phyloP scores from a whole-genome alignment of 37 sponge, comb jelly and placozoan species.

The Halichondria panicea region DNA sequence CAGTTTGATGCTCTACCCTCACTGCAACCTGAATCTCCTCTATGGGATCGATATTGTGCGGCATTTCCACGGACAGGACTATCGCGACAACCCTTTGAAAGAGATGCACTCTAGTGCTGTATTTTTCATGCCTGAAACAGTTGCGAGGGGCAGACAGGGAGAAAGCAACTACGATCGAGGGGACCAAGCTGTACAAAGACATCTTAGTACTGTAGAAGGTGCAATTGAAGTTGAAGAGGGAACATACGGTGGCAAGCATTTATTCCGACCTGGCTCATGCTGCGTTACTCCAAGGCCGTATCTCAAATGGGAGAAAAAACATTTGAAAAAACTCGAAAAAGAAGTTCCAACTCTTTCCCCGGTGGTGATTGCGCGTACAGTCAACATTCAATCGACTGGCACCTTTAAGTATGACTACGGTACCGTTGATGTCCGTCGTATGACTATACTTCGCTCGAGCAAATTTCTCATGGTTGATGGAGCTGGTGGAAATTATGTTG shows the following conservation, averaged over 20 bases:
- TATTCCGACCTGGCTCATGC: neutral
- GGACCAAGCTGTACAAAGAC: conserved; percentile 8
- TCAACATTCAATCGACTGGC: conserved; percentile 22
- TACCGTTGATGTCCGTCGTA: conserved; percentile 54
- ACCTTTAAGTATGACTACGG: conserved; percentile 55
- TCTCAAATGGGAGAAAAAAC: conserved; percentile 35
- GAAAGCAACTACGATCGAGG: conserved; percentile 1
- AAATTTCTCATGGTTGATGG: conserved; percentile 65
- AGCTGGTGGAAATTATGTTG: conserved; percentile 24
- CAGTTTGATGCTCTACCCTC: conserved; percentile 62
- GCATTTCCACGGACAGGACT: conserved; percentile 50
- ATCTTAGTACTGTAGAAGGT: conserved; percentile 23
- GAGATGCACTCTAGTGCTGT: conserved; percentile 49
- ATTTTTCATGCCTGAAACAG: conserved; percentile 27
- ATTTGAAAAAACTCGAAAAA: conserved; percentile 48
- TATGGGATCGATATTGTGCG: conserved; percentile 33
- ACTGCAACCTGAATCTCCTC: conserved; percentile 30
- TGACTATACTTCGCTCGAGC: conserved; percentile 64
- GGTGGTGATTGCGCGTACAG: conserved; percentile 13
- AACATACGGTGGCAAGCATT: conserved; percentile 40
- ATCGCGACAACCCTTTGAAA: neutral
- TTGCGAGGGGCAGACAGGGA: neutral
- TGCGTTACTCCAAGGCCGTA: neutral
- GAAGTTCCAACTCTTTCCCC: conserved; percentile 39
- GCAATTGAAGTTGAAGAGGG: conserved; percentile 22